Conservation (phyloP, 2,888 invertebrate species). For the Protula sp. region DNA sequence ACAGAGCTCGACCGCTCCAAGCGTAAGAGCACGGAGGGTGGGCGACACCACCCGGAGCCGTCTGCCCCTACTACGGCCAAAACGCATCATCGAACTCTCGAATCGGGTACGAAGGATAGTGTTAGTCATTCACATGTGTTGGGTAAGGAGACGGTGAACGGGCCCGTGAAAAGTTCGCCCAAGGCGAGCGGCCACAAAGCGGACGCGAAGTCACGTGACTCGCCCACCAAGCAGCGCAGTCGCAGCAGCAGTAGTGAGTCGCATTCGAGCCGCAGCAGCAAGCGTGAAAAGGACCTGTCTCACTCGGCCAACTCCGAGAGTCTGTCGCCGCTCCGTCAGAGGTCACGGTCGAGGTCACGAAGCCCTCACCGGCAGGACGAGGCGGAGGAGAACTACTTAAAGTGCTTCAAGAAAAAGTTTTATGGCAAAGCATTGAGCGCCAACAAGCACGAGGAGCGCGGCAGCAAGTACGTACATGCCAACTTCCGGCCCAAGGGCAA, state of each 20-base stretch:
- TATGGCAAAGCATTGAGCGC: conserved; percentile 4
- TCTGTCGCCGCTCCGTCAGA: neutral
- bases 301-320: neutral
- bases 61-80: neutral
- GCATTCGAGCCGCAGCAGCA: neutral
- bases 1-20: conserved; percentile 69
- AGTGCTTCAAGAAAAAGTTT: conserved; percentile 27
- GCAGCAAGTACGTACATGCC: neutral
- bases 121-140: no score
- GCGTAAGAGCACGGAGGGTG: conserved; percentile 10
- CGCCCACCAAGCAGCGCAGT: neutral
- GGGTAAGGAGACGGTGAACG: conserved; percentile 5
- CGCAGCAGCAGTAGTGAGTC: neutral
- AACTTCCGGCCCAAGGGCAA: conserved; percentile 18
- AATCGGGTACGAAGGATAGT: neutral
- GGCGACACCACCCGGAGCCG: neutral
- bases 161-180: neutral
- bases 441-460: neutral
- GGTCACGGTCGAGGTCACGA: conserved; percentile 7
- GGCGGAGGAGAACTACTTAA: conserved; percentile 21
- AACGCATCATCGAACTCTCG: no score
- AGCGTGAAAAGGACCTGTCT: conserved; percentile 4
- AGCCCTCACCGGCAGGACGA: conserved; percentile 4
- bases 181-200: neutral
- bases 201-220: neutral